Evolutionary conservation across 1,140 invertebrate species (phyloP), one percentile per base, ranked within the genome.

Genomic region (Idris sp.): DNA sequence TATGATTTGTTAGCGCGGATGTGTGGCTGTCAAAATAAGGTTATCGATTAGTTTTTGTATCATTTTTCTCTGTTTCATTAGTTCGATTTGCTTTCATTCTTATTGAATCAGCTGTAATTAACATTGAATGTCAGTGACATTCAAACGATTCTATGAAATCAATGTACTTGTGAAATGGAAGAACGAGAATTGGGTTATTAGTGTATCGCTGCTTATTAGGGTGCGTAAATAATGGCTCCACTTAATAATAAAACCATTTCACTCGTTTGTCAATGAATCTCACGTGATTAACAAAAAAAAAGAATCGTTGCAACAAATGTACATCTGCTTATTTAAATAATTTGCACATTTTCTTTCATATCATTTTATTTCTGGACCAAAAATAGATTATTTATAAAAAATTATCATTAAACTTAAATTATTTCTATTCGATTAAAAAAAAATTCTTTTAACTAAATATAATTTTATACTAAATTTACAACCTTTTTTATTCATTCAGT

Each of bases 161-260:
- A 71, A 71, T 54, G 67, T 40, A 71, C 61, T 54, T 48, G 67
- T 61, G 67, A 71, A 71, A 71, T 61, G 67, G 41, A 71, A 61
- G 67, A 61, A 71, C 43, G 54, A 61, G 49, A 71, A 71, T 61
- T 61, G 48, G 67, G 67, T 71, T 71, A 71, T 54, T 61, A 41
- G 67, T 71, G 56, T 71, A 61, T 61, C 40, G 48, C 38, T 33
- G 67, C 26, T 61, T 61, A 61, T 68, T 15, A 54, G 44, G 53
- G 44, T 28, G 46, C 33, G 11, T 30, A 59, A 69, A 65, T 65
- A 65, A 54, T 46, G 40, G 40, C 48, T 16, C 11, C 10, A 5
- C 11, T 22, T 62, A 41, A 62, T 49, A 15, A 31, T 51, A 41
- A 62, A 26, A 18, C 26, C 11, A 62, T 51, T 49, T 51, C 25